A percentile compares a stretch with the other conserved stretches of the same genome.
Conservation (phyloP, 1,140 invertebrate genomes). For the Cyrtorhinus lividipennis region DNA sequence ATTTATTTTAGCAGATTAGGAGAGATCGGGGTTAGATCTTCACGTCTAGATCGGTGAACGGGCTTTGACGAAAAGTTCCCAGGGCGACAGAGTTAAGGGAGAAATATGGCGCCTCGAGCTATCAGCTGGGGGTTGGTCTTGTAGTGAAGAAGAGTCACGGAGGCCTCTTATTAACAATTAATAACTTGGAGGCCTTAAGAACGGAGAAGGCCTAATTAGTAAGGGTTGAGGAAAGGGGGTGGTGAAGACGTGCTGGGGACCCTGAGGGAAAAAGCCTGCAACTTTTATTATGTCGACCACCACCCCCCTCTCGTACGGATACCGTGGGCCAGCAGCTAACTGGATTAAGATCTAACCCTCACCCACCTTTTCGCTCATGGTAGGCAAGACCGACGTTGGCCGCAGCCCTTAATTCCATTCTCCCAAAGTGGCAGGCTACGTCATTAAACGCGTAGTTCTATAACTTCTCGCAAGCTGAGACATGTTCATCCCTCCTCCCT, state of each 20-base stretch:
- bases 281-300: conserved; percentile 1
- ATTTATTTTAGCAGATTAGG: no score
- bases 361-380: background rate
- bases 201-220: background rate
- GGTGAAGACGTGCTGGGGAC: background rate
- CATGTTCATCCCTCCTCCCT: background rate
- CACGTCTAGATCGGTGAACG: no score
- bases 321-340: background rate
- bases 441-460: conserved; percentile 4
- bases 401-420: conserved; percentile 1
- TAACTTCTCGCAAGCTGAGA: background rate
- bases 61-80: background rate
- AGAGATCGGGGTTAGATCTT: no score
- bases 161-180: conserved; percentile 5
- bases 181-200: conserved; percentile 1
- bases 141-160: background rate
- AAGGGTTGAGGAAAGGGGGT: background rate
- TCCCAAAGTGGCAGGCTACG: background rate
- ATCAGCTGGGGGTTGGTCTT: background rate
- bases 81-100: no score
- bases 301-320: background rate
- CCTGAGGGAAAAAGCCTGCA: background rate
- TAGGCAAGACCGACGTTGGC: background rate
- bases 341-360: conserved; percentile 1
- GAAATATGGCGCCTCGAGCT: background rate